Evolutionary conservation across 2,888 invertebrate species (phyloP).

Genomic region (Acanthacorydalis orientalis): DNA sequence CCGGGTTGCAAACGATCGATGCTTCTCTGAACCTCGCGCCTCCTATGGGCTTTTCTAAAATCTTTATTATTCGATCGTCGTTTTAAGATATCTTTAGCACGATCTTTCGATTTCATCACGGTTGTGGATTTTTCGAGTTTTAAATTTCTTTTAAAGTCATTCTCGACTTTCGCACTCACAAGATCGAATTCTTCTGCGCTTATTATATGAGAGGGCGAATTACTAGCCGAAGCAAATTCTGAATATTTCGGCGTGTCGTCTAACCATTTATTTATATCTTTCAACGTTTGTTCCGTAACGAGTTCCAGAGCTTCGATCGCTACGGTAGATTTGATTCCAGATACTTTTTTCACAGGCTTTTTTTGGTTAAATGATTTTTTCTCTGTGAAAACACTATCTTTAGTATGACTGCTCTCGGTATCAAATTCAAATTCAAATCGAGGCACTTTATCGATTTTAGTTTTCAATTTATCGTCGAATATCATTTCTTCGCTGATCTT

Average conservation of each 20-base stretch:
- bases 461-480: slow-evolving; percentile 16
- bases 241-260: slow-evolving; percentile 67
- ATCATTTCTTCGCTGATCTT: slow-evolving; percentile 17
- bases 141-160: slow-evolving; percentile 13
- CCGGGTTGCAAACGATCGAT: slow-evolving; percentile 74
- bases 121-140: slow-evolving; percentile 24
- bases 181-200: slow-evolving; percentile 42
- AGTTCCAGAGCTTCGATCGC: slow-evolving; percentile 48
- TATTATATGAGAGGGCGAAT: slow-evolving; percentile 53
- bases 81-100: slow-evolving; percentile 23
- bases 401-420: slow-evolving; percentile 18
- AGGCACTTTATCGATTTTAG: slow-evolving; percentile 9
- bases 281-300: slow-evolving; percentile 59
- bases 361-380: slow-evolving; percentile 10
- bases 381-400: slow-evolving; percentile 17
- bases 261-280: slow-evolving; percentile 80
- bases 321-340: slow-evolving; percentile 21
- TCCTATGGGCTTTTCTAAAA: slow-evolving; percentile 27
- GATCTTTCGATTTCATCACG: slow-evolving; percentile 20
- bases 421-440: slow-evolving; percentile 15
- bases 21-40: slow-evolving; percentile 59
- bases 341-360: slow-evolving; percentile 20
- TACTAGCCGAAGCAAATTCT: slow-evolving; percentile 60
- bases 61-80: slow-evolving; percentile 25
- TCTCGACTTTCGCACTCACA: slow-evolving; percentile 26